Evolutionary conservation across 2,888 invertebrate species (phyloP).

Genomic region (Ceraclea dissimilis): DNA sequence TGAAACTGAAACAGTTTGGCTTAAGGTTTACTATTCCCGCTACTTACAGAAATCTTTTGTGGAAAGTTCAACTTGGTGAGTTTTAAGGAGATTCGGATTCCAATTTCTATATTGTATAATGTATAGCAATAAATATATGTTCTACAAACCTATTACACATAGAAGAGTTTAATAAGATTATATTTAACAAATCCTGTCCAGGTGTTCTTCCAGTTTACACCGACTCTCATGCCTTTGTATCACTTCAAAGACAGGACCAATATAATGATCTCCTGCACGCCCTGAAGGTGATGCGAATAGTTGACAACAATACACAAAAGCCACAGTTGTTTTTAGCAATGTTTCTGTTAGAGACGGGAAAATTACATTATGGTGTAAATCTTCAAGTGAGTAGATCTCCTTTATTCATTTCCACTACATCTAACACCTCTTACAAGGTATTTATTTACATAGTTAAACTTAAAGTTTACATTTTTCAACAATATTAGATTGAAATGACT

Average conservation of each 20-base stretch:
- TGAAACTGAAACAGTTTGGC: constrained; percentile 78
- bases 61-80: constrained; percentile 80
- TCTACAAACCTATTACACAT: too few species aligned
- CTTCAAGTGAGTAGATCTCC: constrained; percentile 38
- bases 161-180: too few species aligned
- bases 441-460: too few species aligned
- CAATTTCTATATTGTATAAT: neutral
- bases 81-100: too few species aligned
- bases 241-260: constrained; percentile 64
- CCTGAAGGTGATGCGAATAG: constrained; percentile 57
- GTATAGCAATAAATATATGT: constrained; percentile 3
- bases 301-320: constrained; percentile 57
- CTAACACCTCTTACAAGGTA: too few species aligned
- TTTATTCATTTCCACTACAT: too few species aligned
- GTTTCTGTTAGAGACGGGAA: constrained; percentile 73
- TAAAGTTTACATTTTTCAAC: too few species aligned
- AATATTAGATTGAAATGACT: too few species aligned
- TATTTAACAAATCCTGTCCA: too few species aligned
- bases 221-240: constrained; percentile 68
- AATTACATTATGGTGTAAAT: constrained; percentile 46
- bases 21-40: constrained; percentile 77
- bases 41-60: constrained; percentile 70
- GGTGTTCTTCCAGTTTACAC: constrained; percentile 72
- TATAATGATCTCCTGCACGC: constrained; percentile 68
- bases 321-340: constrained; percentile 65